Conservation (phyloP, 2,113 vertebrate genomes). For the Paracanthobrama guichenoti region DNA sequence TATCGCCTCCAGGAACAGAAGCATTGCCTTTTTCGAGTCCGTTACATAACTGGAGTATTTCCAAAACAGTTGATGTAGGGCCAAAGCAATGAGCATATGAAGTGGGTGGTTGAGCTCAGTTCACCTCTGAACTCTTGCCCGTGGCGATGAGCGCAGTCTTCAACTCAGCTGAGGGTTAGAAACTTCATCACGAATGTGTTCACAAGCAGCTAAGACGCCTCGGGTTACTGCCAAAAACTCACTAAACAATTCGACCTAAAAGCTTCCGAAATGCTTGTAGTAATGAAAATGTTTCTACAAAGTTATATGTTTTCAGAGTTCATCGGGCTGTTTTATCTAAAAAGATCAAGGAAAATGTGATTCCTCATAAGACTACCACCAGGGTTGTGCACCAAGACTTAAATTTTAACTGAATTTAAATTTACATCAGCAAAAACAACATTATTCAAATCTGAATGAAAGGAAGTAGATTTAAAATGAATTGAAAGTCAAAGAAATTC, state of each 20-base stretch:
- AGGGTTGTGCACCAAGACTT: neutral
- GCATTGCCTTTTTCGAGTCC: neutral
- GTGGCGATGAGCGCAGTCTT: neutral
- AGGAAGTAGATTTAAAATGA: neutral
- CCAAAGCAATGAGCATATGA: constrained; percentile 6
- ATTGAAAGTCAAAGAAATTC: neutral
- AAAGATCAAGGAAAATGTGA: neutral
- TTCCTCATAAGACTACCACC: neutral
- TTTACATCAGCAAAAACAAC: neutral
- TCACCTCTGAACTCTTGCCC: constrained; percentile 28
- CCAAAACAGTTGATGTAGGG: constrained; percentile 21
- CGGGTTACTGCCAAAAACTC: constrained; percentile 41
- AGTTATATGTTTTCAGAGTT: constrained; percentile 2
- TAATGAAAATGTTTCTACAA: constrained; percentile 42
- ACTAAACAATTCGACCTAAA: constrained; percentile 59
- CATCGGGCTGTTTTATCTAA: neutral
- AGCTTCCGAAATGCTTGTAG: constrained; percentile 55
- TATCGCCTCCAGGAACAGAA: constrained; percentile 32
- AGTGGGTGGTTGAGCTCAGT: constrained; percentile 15
- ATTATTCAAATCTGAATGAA: neutral
- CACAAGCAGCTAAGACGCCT: constrained; percentile 10
- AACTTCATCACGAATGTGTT: neutral
- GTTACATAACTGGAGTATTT: constrained; percentile 39
- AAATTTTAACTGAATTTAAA: neutral
- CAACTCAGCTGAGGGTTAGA: neutral